phyloP scores from a whole-genome alignment of 2,888 invertebrate species.

The Hoplodrina blanda region DNA sequence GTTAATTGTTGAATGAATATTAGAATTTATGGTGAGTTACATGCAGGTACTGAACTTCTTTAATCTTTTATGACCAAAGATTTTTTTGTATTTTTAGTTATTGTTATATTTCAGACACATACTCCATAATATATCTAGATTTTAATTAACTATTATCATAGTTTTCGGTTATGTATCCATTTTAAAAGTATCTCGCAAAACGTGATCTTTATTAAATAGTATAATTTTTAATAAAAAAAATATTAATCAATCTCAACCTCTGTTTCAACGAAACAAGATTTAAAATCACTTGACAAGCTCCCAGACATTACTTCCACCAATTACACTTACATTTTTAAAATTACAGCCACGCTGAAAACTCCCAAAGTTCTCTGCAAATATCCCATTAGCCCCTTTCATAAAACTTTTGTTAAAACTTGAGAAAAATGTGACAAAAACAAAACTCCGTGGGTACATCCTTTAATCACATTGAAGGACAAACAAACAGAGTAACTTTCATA shows the following conservation, averaged over 20 bases:
- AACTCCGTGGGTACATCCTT: slow-evolving; percentile 49
- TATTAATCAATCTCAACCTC: background rate
- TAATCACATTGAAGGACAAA: slow-evolving; percentile 61
- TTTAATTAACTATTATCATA: no score
- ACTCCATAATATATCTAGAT: background rate
- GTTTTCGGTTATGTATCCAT: background rate
- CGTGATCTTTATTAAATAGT: background rate
- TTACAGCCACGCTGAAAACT: slow-evolving; percentile 5
- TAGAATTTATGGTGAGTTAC: background rate
- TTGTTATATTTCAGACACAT: background rate
- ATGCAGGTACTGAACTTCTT: background rate
- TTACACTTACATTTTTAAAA: slow-evolving; percentile 32
- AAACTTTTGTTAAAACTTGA: slow-evolving; percentile 41
- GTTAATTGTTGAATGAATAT: background rate
- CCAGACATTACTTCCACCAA: slow-evolving; percentile 31
- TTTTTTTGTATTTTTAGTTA: background rate
- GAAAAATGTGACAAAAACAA: slow-evolving; percentile 53
- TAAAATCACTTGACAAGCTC: background rate
- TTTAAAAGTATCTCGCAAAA: background rate
- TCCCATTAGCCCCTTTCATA: slow-evolving; percentile 48
- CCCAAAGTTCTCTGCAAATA: slow-evolving; percentile 29
- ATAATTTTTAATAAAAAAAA: background rate
- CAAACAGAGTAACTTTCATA: slow-evolving; percentile 65
- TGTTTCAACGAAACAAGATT: background rate
- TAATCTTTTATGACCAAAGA: background rate